These are phyloP conservation scores for Drosophila suzukii DNA, from an alignment of 1,140 invertebrate genomes.

Conservation along the genomic window DNA sequence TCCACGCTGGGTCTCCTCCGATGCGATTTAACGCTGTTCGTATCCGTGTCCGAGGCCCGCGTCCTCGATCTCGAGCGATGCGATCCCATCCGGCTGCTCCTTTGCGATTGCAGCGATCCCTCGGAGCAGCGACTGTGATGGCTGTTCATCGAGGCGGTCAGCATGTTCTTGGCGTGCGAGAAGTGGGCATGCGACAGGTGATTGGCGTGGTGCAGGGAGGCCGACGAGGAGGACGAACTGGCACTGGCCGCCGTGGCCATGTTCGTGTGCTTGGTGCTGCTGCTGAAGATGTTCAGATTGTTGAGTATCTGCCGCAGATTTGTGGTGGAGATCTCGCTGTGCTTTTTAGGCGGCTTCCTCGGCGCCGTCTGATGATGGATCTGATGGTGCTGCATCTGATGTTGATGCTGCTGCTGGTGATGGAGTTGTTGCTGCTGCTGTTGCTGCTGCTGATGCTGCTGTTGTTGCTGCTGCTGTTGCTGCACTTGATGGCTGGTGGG, in stretches of 20 bases:
- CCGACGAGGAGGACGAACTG: conserved; percentile 40
- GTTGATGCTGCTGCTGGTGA: conserved; percentile 50
- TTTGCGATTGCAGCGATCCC: conserved; percentile 76
- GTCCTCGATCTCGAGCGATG: conserved; percentile 82
- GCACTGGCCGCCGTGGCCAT: conserved; percentile 30
- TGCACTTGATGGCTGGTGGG: conserved; percentile 48
- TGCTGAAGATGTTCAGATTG: conserved; percentile 91
- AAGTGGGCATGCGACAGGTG: conserved; percentile 57
- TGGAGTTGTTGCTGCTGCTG: conserved; percentile 31
- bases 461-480: conserved; percentile 49
- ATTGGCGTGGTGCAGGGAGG: conserved; percentile 36
- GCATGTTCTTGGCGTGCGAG: conserved; percentile 73
- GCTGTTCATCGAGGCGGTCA: conserved; percentile 82
- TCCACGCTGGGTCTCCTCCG: conserved; percentile 91
- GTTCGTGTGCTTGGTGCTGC: conserved; percentile 85
- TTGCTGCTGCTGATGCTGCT: conserved; percentile 26
- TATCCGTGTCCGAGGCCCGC: conserved; percentile 86
- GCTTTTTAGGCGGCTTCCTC: conserved; percentile 81
- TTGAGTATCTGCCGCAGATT: conserved; percentile 91
- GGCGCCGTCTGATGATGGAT: conserved; percentile 46
- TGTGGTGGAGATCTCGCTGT: conserved; percentile 84
- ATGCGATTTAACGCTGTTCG: conserved; percentile 89
- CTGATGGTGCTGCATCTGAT: conserved; percentile 37
- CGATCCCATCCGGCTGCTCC: conserved; percentile 82
- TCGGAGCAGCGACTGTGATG: conserved; percentile 83